Conservation (phyloP, 2,797 vertebrate genomes). For the Lepus townsendii region DNA sequence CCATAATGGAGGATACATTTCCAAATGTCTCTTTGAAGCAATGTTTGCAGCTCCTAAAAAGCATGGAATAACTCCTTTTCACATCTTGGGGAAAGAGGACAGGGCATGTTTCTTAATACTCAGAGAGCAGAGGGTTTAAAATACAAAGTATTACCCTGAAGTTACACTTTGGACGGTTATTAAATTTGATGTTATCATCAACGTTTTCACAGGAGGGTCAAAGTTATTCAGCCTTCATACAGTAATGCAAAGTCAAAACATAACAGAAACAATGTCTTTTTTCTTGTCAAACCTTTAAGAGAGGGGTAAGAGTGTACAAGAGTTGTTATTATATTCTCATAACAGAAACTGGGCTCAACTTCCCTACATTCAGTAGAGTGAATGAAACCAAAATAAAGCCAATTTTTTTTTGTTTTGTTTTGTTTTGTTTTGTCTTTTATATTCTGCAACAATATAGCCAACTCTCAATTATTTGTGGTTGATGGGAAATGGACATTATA, state of each 20-base stretch:
- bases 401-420: neutral
- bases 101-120: slow-evolving; percentile 82
- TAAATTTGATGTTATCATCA: slow-evolving; percentile 81
- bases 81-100: slow-evolving; percentile 75
- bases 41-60: slow-evolving; percentile 67
- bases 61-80: slow-evolving; percentile 75
- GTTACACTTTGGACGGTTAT: slow-evolving; percentile 78
- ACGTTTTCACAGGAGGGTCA: slow-evolving; percentile 70
- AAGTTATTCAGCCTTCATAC: slow-evolving; percentile 77
- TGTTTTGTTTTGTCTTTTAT: neutral
- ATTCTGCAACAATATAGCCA: slow-evolving; percentile 64
- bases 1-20: slow-evolving; percentile 74
- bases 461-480: slow-evolving; percentile 55
- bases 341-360: slow-evolving; percentile 60
- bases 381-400: slow-evolving; percentile 35
- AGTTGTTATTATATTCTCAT: slow-evolving; percentile 72
- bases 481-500: slow-evolving; percentile 9
- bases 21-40: slow-evolving; percentile 76
- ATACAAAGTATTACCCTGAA: slow-evolving; percentile 75
- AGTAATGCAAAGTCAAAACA: slow-evolving; percentile 82
- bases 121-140: slow-evolving; percentile 73
- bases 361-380: slow-evolving; percentile 45
- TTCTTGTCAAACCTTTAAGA: slow-evolving; percentile 60
- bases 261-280: slow-evolving; percentile 51
- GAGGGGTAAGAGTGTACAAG: neutral